A percentile compares a stretch with the other conserved stretches of the same genome.
Evolutionary conservation across 1,140 invertebrate genomes (phyloP).

Genomic region (Leptinotarsa texana): DNA sequence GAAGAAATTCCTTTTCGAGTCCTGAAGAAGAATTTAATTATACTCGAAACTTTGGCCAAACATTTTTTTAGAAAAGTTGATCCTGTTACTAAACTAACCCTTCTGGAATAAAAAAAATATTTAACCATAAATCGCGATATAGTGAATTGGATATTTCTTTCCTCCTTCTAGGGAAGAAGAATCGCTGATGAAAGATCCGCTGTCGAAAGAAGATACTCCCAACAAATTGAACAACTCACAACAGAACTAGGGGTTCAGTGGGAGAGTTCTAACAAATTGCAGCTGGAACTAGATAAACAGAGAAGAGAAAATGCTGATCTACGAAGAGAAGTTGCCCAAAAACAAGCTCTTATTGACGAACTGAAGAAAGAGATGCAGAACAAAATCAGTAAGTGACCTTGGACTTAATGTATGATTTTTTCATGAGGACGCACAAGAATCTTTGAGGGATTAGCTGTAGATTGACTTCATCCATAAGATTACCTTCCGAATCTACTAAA

Average conservation of each 20-base stretch:
- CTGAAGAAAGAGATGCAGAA: conserved; percentile 76
- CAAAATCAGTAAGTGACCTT: conserved; percentile 65
- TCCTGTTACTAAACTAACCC: too few relatives aligned
- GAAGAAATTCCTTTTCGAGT: too few relatives aligned
- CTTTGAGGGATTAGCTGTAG: too few relatives aligned
- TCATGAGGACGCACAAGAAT: too few relatives aligned
- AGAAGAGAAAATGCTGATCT: conserved; percentile 73
- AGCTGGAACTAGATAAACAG: conserved; percentile 77
- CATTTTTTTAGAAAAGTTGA: too few relatives aligned
- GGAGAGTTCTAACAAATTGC: conserved; percentile 75
- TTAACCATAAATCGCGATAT: too few relatives aligned
- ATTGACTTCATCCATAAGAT: too few relatives aligned
- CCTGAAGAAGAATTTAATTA: too few relatives aligned
- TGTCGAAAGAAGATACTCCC: conserved; percentile 73
- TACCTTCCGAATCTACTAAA: too few relatives aligned
- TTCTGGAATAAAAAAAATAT: too few relatives aligned
- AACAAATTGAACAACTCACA: conserved; percentile 74
- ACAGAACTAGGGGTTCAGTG: conserved; percentile 77
- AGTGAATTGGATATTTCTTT: not conserved
- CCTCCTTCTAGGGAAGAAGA: conserved; percentile 51
- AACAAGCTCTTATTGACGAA: conserved; percentile 73
- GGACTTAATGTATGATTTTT: not conserved
- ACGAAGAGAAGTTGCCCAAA: conserved; percentile 72
- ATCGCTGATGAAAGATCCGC: conserved; percentile 72
- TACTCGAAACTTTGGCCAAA: too few relatives aligned